Evolutionary conservation across 2,113 vertebrate genomes (phyloP), one percentile per base, ranked within the genome.

Genomic region (Polyodon spathula): DNA sequence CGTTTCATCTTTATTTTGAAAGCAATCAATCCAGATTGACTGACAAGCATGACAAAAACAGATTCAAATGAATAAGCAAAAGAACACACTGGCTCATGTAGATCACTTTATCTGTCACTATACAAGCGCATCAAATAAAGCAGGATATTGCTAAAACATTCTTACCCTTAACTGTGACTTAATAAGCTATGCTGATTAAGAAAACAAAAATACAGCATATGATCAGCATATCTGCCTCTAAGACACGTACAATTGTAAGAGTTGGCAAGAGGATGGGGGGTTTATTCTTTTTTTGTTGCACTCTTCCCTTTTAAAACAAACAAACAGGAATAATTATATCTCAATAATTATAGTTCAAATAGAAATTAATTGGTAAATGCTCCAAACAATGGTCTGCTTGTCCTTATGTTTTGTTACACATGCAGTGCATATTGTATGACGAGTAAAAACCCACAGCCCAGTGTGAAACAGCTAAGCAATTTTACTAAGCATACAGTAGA

Each of bases 111-210:
- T 83, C 76, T 75, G 75, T 69, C 75, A 70, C 63, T 12, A 75
- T 75, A 76, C 75, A 79, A 81, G 78, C 72, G 73, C 75, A 71
- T 81, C 68, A 73, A 81, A 81, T 54, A 73, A 68, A 76, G 71
- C 71, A 70, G 68, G 72, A 72, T 69, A 73, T 79, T 82, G 82
- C 79, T 83, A 79, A 84, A 84, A 77, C 73, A 67, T 57, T 51
- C 46, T 73, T 27, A 70, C 80, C 70, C 71, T 73, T 71, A 79
- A 77, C 72, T 73, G 68, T 78, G 82, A 81, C 80, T 84, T 84
- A 80, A 82, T 86, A 79, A 80, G 79, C 69, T 61, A 80, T 70
- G 81, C 75, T 72, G 78, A 82, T 82, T 83, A 83, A 63, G 68
- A 60, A 74, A 80, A 81, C 76, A 84, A 81, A 79, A 81, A 76